phyloP scores from a whole-genome alignment of 2,113 vertebrate genomes.

The Anolis sagrei region DNA sequence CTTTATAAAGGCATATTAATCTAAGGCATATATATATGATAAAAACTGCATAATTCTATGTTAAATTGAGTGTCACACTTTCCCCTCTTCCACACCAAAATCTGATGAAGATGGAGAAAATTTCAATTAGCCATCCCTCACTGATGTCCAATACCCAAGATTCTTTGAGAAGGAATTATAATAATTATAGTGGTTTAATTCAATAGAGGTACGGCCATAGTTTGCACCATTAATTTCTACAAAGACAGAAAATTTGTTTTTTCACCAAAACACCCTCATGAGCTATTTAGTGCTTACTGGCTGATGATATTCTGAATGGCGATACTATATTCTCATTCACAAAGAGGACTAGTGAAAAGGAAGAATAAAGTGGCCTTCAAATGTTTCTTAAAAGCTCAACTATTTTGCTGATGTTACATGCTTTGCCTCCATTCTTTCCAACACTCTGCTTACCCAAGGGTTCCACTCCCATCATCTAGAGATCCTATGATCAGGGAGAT shows the following conservation, averaged over 20 bases:
- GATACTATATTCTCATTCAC: not conserved
- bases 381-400: not conserved
- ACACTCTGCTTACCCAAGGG: not conserved
- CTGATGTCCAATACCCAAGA: not conserved
- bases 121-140: not conserved
- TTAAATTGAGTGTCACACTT: not conserved
- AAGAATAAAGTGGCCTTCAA: not conserved
- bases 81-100: not conserved
- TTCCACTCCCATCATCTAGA: not conserved
- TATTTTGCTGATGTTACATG: too few species aligned
- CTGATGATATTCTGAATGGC: not conserved
- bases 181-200: not conserved
- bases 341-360: not conserved
- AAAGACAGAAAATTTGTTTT: not conserved
- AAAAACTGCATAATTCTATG: not conserved
- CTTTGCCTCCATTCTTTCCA: not conserved
- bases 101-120: not conserved
- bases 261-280: not conserved
- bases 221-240: not conserved
- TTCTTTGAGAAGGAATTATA: not conserved
- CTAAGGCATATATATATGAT: not conserved
- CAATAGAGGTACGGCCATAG: not conserved
- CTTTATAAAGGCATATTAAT: not conserved
- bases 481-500: not conserved
- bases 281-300: not conserved